Percentiles rank a stretch among this genome's conserved stretches.
Evolutionary conservation across 2,113 vertebrate species (phyloP).

Genomic region (Perca flavescens): DNA sequence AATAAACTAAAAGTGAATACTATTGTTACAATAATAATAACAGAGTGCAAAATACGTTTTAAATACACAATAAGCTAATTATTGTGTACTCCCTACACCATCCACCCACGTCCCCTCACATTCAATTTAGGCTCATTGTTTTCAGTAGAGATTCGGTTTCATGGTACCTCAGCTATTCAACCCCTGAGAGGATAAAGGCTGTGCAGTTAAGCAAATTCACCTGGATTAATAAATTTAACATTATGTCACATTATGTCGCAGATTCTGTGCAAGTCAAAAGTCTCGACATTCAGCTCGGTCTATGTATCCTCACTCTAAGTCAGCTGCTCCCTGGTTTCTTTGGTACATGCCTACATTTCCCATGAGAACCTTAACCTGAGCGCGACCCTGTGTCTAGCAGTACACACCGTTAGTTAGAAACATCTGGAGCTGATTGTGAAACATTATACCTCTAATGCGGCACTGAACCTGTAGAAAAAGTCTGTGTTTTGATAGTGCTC

Average conservation of each 20-base stretch:
- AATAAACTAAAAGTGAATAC: not conserved
- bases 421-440: constrained; percentile 73
- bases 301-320: constrained; percentile 1
- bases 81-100: not conserved
- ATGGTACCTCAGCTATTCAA: not conserved
- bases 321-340: constrained; percentile 19
- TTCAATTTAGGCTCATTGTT: constrained; percentile 10
- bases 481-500: constrained; percentile 33
- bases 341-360: constrained; percentile 48
- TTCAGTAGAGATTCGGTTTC: constrained; percentile 27
- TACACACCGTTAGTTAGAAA: constrained; percentile 21
- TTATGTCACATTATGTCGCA: constrained; percentile 7
- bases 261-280: constrained; percentile 14
- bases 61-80: not conserved
- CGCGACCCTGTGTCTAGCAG: not conserved
- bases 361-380: constrained; percentile 43
- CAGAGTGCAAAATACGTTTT: not conserved
- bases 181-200: not conserved
- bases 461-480: constrained; percentile 26
- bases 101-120: not conserved
- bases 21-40: not conserved
- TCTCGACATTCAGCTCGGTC: not conserved
- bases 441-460: constrained; percentile 15
- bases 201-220: constrained; percentile 11
- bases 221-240: constrained; percentile 34